Evolutionary conservation across 1,140 invertebrate species (phyloP), one percentile per base, ranked within the genome.

Genomic region (Popillia japonica): DNA sequence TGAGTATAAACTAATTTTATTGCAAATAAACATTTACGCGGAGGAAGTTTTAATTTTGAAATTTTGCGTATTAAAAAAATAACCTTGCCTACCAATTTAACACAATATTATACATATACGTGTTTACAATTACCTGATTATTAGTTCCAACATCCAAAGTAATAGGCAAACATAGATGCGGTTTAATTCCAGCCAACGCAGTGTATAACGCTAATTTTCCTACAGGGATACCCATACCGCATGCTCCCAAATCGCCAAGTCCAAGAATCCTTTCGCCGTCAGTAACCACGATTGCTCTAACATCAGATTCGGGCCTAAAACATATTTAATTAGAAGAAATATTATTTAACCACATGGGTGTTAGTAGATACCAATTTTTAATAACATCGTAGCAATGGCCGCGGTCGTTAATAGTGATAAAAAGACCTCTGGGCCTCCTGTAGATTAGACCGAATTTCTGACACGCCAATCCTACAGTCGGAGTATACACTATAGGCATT

Each of bases 391-490:
- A 95, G 4, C 98, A 88, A 87, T 99, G 95, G 7, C 96, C 97
- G 82, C 94, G 94, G 86, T 99, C 98, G 86, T 99, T 93, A 73
- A 99, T 98, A 20, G 96, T 97, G 81, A 99, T 95, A 84, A 96
- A 99, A n/a, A 99, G 89, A 10, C 98, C 98, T 68, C 95, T 92
- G 0, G 98, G 96, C 84, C 96, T 90, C 41, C 96, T 91, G 87
- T 96, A 99, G 75, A 98, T 94, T 17, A 96, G 89, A n/a, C 98
- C 98, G 87, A 96, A 99, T 85, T 98, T 96, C 87, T 98, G 96
- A 89, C 98, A 99, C 2, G 97, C 97, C 23, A 96, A 88, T 14
- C 97, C 96, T 0, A 98, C 96, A 0, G 96, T 98, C 0, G 97
- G 96, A 0, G 96, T 98, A 86, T 99, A 98, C 3, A 98, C 96